Evolutionary conservation across 2,797 vertebrate species (phyloP).

Genomic region (Carduelis carduelis): DNA sequence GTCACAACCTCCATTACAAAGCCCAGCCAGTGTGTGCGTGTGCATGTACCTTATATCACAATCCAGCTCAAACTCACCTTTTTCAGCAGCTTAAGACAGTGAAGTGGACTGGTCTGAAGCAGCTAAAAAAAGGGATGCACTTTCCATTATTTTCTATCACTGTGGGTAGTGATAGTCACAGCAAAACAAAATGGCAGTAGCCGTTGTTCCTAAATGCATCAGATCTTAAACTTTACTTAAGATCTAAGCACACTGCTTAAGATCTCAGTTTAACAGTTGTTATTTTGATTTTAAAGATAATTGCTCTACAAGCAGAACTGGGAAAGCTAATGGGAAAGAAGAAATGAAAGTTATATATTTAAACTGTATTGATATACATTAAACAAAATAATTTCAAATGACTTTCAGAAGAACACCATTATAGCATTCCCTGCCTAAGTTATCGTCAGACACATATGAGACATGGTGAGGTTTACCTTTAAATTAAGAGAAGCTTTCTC

Average conservation of each 20-base stretch:
- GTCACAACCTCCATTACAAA: constrained; percentile 18
- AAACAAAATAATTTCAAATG: neutral
- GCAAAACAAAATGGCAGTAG: neutral
- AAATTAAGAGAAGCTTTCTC: neutral
- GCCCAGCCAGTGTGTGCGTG: neutral
- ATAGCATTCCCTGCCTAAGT: neutral
- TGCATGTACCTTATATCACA: neutral
- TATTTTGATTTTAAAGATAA: neutral
- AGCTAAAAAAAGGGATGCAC: neutral
- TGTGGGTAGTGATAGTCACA: neutral
- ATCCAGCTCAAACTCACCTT: neutral
- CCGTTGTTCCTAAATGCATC: neutral
- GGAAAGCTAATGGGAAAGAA: neutral
- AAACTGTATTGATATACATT: neutral
- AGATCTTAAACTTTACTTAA: neutral
- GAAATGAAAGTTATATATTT: neutral
- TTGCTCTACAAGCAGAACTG: neutral
- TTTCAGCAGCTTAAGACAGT: neutral
- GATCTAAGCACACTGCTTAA: neutral
- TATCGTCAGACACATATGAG: neutral
- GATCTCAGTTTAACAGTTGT: neutral
- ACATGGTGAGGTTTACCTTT: neutral
- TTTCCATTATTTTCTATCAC: neutral
- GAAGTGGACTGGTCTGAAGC: neutral
- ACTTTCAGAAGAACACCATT: neutral